Evolutionary conservation across 64 coral and sea anemone species (phyloP).

Genomic region (Hydrozoanthus tunicans): DNA sequence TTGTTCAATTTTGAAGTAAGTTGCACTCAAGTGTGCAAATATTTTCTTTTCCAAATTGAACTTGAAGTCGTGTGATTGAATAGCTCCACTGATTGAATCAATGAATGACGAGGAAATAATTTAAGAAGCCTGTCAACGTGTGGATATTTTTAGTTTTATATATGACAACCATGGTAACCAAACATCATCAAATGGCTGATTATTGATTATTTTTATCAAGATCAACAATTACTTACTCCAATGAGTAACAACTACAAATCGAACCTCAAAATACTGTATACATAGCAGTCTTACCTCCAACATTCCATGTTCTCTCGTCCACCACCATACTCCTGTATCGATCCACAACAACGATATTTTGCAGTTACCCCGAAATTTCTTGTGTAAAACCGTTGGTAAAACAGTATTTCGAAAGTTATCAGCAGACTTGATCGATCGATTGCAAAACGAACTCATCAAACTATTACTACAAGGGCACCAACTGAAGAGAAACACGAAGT

Average conservation of each 20-base stretch:
- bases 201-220: background rate
- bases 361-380: conserved; percentile 67
- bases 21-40: background rate
- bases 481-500: conserved; percentile 74
- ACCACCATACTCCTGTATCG: conserved; percentile 60
- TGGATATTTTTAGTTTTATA: no score
- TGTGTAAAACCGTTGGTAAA: conserved; percentile 63
- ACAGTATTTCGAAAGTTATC: conserved; percentile 62
- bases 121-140: no score
- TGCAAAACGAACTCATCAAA: conserved; percentile 53
- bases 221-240: background rate
- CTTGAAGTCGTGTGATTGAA: background rate
- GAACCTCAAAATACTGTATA: no score
- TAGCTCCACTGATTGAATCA: background rate
- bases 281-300: conserved; percentile 1
- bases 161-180: background rate
- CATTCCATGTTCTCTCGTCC: background rate
- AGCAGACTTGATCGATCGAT: conserved; percentile 13
- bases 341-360: conserved; percentile 76
- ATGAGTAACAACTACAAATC: background rate
- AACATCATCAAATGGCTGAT: background rate
- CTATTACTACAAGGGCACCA: conserved; percentile 60
- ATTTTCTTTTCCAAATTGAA: no score
- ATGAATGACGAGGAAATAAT: background rate
- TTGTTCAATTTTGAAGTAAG: background rate